Evolutionary conservation across 2,888 invertebrate genomes (phyloP).

Genomic region (Spicauda simplicius): DNA sequence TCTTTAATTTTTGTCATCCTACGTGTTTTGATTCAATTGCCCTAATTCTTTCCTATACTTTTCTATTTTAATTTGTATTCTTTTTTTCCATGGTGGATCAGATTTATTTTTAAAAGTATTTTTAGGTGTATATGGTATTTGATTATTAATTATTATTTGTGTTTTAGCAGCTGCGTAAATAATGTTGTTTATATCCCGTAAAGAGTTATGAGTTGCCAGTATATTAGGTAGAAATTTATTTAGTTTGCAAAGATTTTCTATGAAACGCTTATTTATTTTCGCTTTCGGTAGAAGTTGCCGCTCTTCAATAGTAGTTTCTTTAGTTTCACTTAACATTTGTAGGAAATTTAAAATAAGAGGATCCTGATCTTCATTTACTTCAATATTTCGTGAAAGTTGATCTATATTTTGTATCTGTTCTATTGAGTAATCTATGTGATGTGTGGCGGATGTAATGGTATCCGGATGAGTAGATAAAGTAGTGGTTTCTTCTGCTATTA

Average conservation of each 20-base stretch:
- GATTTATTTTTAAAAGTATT: not conserved
- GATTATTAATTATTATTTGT: conserved; percentile 14
- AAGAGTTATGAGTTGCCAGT: not conserved
- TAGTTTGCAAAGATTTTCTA: conserved; percentile 11
- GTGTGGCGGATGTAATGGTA: not conserved
- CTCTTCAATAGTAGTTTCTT: not conserved
- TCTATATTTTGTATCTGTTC: not conserved
- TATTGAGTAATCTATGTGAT: not conserved
- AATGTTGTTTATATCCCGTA: conserved; percentile 12
- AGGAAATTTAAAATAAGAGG: not conserved
- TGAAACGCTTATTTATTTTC: conserved; percentile 11
- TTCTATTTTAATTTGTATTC: conserved; percentile 20
- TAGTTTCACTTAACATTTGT: not conserved
- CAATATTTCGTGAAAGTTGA: not conserved
- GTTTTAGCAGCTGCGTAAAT: conserved; percentile 31
- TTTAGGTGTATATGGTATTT: conserved; percentile 15
- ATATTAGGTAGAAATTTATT: conserved; percentile 29
- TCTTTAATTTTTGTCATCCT: conserved; percentile 7
- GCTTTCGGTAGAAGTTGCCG: conserved; percentile 19
- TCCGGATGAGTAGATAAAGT: not conserved
- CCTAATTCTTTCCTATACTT: conserved; percentile 19
- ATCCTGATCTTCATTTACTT: conserved; percentile 1
- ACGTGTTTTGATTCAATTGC: not conserved
- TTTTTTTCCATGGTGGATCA: conserved; percentile 25
- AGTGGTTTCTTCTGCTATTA: not conserved